Base-by-base conservation (phyloP, 2,888 invertebrate genomes). In the Cataglyphis albicans region DNA sequence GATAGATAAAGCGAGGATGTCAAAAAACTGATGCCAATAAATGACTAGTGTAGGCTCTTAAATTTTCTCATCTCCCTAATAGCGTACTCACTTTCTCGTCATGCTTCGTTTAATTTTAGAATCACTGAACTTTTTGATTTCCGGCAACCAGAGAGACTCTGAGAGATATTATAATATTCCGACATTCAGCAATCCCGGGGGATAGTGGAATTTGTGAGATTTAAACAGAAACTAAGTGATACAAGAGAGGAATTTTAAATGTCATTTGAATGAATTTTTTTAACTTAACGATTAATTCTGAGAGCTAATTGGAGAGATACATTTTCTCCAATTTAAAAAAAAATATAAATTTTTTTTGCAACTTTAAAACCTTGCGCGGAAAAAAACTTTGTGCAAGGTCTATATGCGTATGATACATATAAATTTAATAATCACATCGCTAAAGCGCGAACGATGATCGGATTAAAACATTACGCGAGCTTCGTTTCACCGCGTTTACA, bases 391-490 rank as follows among this genome's bases (percentile, higher is more conserved):
- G 72, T 38, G n/a, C 41, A 29, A 41, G 41, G 52, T 35, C 6
- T 65, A 38, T 25, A 15, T 55, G 35, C 48, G 48, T 75, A 32
- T 48, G 68, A 59, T 68, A 44, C 21, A 78, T 57, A 59, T 55
- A 78, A 68, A 78, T 78, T 68, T 78, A 68, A 78, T 80, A 80
- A 80, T 78, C 78, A 21, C 78, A 70, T 70, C 59, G 57, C 32
- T 78, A 68, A 78, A 68, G 21, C 78, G 59, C 78, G 59, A n/a
- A 59, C 44, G 70, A 32, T 44, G 78, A 70, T 80, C 70, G 59
- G 59, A 80, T 80, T 80, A 80, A 80, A 80, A 80, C 35, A 80
- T 80, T 80, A 70, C 70, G 59, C 70, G 59, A 70, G 78, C 78
- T 70, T 80, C 78, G 78, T 80, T 80, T 70, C 78, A 59, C n/a